Percentiles rank a stretch among this genome's conserved stretches.
phyloP scores from a whole-genome alignment of 1,140 invertebrate species.

The Drosophila carrolli region DNA sequence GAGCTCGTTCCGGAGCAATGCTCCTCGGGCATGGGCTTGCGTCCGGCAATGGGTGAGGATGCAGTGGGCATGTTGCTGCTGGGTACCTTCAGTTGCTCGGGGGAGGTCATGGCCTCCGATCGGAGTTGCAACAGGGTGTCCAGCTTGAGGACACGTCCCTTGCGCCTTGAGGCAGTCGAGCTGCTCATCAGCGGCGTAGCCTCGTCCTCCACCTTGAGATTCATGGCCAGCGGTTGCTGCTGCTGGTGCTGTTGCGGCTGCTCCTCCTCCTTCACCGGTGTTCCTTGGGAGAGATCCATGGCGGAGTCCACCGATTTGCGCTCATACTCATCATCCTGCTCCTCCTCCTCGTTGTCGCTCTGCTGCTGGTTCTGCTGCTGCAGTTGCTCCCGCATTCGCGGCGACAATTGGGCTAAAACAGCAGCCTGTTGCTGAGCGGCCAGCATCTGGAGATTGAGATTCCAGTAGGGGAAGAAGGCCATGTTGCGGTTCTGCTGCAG shows the following conservation, averaged over 20 bases:
- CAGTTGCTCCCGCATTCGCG: slow-evolving; percentile 68
- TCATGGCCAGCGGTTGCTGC: slow-evolving; percentile 59
- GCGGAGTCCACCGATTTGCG: slow-evolving; percentile 78
- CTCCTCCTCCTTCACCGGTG: slow-evolving; percentile 70
- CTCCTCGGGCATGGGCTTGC: slow-evolving; percentile 62
- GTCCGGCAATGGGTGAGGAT: slow-evolving; percentile 64
- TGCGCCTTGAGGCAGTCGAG: slow-evolving; percentile 67
- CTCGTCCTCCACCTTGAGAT: slow-evolving; percentile 70
- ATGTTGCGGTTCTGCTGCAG: slow-evolving; percentile 81
- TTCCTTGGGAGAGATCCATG: slow-evolving; percentile 81
- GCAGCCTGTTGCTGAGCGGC: slow-evolving; percentile 83
- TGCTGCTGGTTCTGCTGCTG: slow-evolving; percentile 65
- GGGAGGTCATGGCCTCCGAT: slow-evolving; percentile 58
- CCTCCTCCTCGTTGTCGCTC: slow-evolving; percentile 62
- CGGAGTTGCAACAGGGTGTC: slow-evolving; percentile 68
- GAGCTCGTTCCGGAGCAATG: slow-evolving; percentile 64
- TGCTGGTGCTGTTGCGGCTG: slow-evolving; percentile 45
- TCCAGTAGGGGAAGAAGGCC: slow-evolving; percentile 84
- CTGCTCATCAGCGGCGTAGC: slow-evolving; percentile 75
- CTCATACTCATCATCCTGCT: slow-evolving; percentile 77
- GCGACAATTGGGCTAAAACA: slow-evolving; percentile 75
- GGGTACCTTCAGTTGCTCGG: slow-evolving; percentile 56
- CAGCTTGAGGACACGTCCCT: slow-evolving; percentile 73
- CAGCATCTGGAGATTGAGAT: slow-evolving; percentile 84
- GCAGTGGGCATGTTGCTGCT: slow-evolving; percentile 50